phyloP scores from a whole-genome alignment of 2,888 invertebrate genomes.

The Harpalus rufipes region DNA sequence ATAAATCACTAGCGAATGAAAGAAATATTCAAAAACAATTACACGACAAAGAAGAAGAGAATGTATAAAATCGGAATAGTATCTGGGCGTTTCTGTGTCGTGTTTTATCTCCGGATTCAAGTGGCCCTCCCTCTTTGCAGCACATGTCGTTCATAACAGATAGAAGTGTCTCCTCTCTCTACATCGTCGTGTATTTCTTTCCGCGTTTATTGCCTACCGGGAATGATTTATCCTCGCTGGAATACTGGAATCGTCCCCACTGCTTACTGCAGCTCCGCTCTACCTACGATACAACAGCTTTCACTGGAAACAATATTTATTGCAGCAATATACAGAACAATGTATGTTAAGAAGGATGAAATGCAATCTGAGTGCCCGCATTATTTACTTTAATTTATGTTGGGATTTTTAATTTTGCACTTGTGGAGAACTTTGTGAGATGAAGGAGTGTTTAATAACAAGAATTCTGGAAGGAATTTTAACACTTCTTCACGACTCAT shows the following conservation, averaged over 20 bases:
- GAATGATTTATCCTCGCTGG: conserved; percentile 26
- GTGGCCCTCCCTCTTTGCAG: neutral
- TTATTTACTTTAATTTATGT: conserved; percentile 28
- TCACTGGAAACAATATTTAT: conserved; percentile 25
- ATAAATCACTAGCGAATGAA: neutral
- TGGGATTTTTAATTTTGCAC: conserved; percentile 28
- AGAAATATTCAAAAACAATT: conserved; percentile 3
- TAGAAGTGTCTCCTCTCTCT: conserved; percentile 16
- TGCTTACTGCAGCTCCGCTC: neutral
- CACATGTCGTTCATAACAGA: conserved; percentile 18
- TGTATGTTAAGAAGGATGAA: conserved; percentile 35
- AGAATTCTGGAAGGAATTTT: neutral
- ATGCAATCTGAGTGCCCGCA: conserved; percentile 25
- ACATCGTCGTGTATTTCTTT: conserved; percentile 24
- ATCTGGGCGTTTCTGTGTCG: neutral
- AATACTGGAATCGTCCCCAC: conserved; percentile 20
- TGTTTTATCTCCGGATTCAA: neutral
- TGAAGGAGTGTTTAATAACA: neutral
- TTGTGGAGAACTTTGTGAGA: neutral
- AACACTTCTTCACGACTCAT: neutral
- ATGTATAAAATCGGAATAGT: neutral
- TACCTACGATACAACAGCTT: neutral
- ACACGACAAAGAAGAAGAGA: neutral
- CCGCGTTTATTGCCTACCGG: conserved; percentile 34
- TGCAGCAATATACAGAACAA: conserved; percentile 38